Base-by-base conservation (phyloP, 2,113 vertebrate genomes). In the Typhlomys cinereus region DNA sequence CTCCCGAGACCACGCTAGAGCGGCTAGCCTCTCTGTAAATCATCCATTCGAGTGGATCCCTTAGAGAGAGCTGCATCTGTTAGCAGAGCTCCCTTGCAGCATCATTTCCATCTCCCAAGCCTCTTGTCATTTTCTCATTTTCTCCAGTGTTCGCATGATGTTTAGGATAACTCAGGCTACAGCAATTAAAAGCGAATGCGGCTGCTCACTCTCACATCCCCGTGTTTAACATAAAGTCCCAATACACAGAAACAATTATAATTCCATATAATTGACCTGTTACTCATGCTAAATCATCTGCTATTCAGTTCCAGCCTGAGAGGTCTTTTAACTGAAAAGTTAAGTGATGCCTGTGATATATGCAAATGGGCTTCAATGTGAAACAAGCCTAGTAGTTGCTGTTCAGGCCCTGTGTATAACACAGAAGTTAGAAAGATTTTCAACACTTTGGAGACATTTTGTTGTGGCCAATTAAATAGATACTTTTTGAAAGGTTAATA, bases 211-310 rank as follows among this genome's bases (percentile, higher is more conserved):
- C 59, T 93, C 93, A 94, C 67, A 85, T 91, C 94, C 71, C 95
- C 64, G 46, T 96, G 70, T 96, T 95, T 96, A 92, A 92, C 85
- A 95, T 93, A 94, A 92, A 97, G 85, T 86, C 79, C 61, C 89
- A 96, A 64, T 94, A 66, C 74, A 92, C 88, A 92, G 93, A 96
- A 95, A 89, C 67, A 92, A 87, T 92, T 95, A 88, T 89, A 88
- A 88, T 91, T 91, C 67, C 67, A 85, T 93, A 86, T 94, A 84
- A 92, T 93, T 95, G 87, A 93, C 71, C 76, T 93, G 88, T 83
- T 96, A 92, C 78, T 93, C 50, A 81, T 70, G 67, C 73, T 71
- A 88, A 94, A 92, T 95, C 52, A 88, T 90, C 85, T 94, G 54
- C 69, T 86, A 59, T 91, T 94, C 46, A 81, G 57, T 93, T 95